Evolutionary conservation across 2,888 invertebrate species (phyloP), one percentile per base, ranked within the genome.

Genomic region (Idaea aversata): DNA sequence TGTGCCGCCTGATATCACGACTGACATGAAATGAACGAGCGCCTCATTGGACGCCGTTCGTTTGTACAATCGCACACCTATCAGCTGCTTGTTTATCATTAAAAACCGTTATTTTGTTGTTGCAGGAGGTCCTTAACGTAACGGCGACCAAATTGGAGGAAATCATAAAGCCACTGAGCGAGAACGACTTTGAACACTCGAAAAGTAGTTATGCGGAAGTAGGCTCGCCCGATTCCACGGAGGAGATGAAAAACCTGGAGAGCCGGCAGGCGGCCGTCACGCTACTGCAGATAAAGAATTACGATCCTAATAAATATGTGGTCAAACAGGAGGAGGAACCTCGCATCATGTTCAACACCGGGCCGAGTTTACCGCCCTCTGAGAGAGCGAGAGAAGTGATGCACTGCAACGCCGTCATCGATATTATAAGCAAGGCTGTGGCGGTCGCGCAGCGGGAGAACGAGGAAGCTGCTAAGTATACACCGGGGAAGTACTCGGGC

Each of bases 131-230:
- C 80, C 85, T 94, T 78, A 89, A 90, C 73, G 93, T 94, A 79
- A 94, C 95, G 71, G 93, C 94, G 75, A 88, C 88, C 72, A 94
- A 94, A 78, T 84, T 95, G 77, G 94, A 95, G 72, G 94, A 94
- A 78, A 90, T 94, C 77, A 90, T 94, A 75, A 93, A 90, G 76
- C 93, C 94, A 71, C 81, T 93, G 70, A 86, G 82, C 75, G 86
- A 87, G 62, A 79, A 74, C 75, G 86, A 88, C 2, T 91, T 84
- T 77, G 79, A 82, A 68, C 77, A 81, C 63, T 78, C 76, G 67
- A 90, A 89, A 81, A 80, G 86, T 75, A 88, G 87, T 76, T 90
- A 91, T 77, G 84, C 86, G 61, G 93, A 90, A 76, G 85, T 91
- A 66, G 92, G 93, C 63, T 91, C 92, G 36, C 93, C 93, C 61